Evolutionary conservation across 2,888 invertebrate genomes (phyloP), one percentile per base, ranked within the genome.

Genomic region (Yponomeuta cagnagella): DNA sequence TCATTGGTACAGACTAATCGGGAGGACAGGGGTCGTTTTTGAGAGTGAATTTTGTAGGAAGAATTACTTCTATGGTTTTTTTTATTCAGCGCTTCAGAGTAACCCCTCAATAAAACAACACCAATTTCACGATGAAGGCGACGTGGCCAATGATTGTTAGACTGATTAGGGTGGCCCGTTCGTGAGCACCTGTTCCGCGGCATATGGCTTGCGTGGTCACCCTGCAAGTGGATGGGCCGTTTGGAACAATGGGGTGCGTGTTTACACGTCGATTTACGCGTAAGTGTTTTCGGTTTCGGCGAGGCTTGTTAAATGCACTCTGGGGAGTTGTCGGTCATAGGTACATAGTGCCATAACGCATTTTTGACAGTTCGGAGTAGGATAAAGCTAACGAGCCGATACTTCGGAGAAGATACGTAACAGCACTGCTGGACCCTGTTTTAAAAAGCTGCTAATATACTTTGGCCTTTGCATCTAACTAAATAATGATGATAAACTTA

Each of bases 101-200:
- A 58, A 15, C 15, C 52, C 52, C 52, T 15, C 65, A 65, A 23
- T 65, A 65, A 65, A 65, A 65, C 30, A 23, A 65, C 31, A 65
- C 65, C n/a, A 30, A 58, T 15, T 58, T 58, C 52, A 58, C 52
- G 52, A 58, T 58, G 52, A 4, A 30, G 31, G 33, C 52, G 52
- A 52, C 12, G 52, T 58, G 12, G 31, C 65, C 65, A 65, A 12
- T 65, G 5, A 65, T 30, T 65, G 65, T 30, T 31, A 65, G 65
- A 65, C 10, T 31, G 33, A 65, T 65, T 65, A 65, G 65, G 65
- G 65, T 65, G 65, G 15, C 65, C 65, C 65, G 12, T 31, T 65
- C 65, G 52, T 58, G 65, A 65, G 12, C 65, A 65, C 65, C 65
- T 65, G 65, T 65, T 12, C 4, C 30, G 31, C 12, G 65, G 65